Base-by-base conservation (phyloP, 1,140 invertebrate genomes). In the Drosophila melanogaster region DNA sequence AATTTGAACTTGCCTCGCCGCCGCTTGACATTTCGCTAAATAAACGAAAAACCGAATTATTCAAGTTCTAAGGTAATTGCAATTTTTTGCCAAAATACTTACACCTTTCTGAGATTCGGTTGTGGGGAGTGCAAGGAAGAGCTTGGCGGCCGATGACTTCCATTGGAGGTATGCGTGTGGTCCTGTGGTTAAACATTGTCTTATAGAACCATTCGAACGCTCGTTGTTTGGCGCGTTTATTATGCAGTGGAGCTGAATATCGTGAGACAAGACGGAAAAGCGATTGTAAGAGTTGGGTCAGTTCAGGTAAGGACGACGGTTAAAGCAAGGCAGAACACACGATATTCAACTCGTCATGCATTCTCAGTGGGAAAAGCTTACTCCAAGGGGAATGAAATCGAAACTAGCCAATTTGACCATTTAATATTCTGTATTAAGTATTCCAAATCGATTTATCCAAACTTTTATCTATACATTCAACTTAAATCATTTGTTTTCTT, bases 1-100 rank as follows among this genome's bases (percentile, higher is more conserved):
- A 96, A 96, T 93, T 95, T 95, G 93, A 95, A 94, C 92, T 95
- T 94, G 93, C 94, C 95, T 95, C 95, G 93, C 93, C 95, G 94
- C 95, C 95, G 95, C 95, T 96, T 92, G 67, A 71, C 50, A 59
- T 62, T 93, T 93, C 92, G 70, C 89, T 92, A 43, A 35, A 17
- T 3, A 53, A 46, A 22, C 4, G 33, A 6, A 17, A 17, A 22
- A 8, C 14, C 64, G 22, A 7, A 43, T 19, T 43, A 43, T 15
- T 2, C 4, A 43, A 11, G 15, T 11, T 8, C 15, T 14, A 12
- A 17, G 3, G 6, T 6, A 43, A 11, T 24, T 7, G 5, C 2
- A 1, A 14, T 1, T 41, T 1, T 10, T 30, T 17, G 6, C 3
- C 6, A 2, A 44, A 10, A 15, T 57, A 79, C 90, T 91, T 92